Conservation (phyloP, 2,113 vertebrate species). For the Nibea coibor region DNA sequence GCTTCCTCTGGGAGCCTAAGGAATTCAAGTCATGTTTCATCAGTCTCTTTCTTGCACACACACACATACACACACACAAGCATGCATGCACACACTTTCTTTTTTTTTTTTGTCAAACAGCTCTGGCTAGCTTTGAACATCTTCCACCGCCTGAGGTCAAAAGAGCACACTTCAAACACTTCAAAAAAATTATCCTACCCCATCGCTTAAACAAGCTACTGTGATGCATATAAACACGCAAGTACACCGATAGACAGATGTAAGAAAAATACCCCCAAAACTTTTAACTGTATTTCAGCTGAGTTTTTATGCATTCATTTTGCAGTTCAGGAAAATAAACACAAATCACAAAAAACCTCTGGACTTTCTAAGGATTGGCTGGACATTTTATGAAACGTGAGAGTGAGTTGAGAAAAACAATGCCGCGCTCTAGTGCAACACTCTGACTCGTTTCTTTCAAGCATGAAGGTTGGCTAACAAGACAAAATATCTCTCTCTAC, state of each 20-base stretch:
- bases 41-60: not conserved
- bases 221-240: conserved; percentile 3
- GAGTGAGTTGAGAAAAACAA: not conserved
- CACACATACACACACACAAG: not conserved
- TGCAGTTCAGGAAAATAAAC: not conserved
- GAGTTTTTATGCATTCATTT: not conserved
- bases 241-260: not conserved
- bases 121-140: conserved; percentile 46
- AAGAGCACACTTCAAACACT: conserved; percentile 46
- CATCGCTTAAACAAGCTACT: not conserved
- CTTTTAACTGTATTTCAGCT: not conserved
- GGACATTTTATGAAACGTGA: not conserved
- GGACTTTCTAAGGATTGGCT: not conserved
- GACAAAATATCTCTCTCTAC: too few species aligned
- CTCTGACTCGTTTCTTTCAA: too few species aligned
- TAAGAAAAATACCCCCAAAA: not conserved
- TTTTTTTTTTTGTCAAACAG: not conserved
- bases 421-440: too few species aligned
- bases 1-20: not conserved
- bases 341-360: too few species aligned
- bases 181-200: not conserved
- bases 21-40: conserved; percentile 54
- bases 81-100: too few species aligned
- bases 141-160: conserved; percentile 54
- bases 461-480: too few species aligned